Evolutionary conservation across 2,113 vertebrate genomes (phyloP).

Genomic region (Aramus guarauna): DNA sequence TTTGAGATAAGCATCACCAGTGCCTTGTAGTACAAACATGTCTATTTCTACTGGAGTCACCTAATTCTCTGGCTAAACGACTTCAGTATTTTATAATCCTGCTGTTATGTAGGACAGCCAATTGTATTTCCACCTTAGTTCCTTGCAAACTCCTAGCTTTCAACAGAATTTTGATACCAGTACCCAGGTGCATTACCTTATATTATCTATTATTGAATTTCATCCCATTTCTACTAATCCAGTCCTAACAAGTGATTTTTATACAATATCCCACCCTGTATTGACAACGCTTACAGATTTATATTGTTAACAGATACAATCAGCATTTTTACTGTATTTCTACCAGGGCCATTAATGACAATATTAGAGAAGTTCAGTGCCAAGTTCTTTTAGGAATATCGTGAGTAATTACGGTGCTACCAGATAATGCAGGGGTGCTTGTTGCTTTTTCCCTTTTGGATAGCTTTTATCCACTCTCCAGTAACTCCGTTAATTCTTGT

Average conservation of each 20-base stretch:
- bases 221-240: neutral
- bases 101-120: neutral
- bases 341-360: neutral
- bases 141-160: neutral
- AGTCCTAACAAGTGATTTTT: neutral
- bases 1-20: neutral
- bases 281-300: neutral
- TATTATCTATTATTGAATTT: neutral
- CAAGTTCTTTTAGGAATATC: neutral
- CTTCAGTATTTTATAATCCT: neutral
- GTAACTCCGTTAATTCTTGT: neutral
- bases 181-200: neutral
- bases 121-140: neutral
- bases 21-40: neutral
- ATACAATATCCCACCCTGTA: neutral
- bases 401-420: neutral
- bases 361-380: neutral
- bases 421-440: neutral
- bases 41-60: neutral
- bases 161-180: neutral
- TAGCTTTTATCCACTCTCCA: neutral
- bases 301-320: neutral
- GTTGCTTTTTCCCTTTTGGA: neutral
- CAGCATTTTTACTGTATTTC: neutral
- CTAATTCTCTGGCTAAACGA: neutral